These are phyloP conservation scores for Zophobas morio DNA, from an alignment of 1,140 invertebrate genomes.

Conservation along the genomic window DNA sequence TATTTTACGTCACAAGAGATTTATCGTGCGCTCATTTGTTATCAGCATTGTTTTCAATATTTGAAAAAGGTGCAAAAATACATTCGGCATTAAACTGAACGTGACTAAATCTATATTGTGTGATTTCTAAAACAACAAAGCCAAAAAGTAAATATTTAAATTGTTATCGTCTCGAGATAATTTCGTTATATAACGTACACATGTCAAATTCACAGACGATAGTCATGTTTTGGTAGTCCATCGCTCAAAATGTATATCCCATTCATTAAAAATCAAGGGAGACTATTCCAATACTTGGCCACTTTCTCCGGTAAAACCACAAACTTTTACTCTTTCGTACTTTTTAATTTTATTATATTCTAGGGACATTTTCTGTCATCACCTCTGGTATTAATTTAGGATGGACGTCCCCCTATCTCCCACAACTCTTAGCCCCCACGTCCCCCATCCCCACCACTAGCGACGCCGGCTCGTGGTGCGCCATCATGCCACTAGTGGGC, in stretches of 20 bases:
- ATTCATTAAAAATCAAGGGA: slow-evolving; percentile 39
- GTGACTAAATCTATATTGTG: too few relatives aligned
- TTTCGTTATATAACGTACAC: too few relatives aligned
- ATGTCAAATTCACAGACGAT: too few relatives aligned
- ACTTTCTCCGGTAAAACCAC: slow-evolving; percentile 55
- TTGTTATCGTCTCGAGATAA: too few relatives aligned
- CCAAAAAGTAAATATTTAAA: too few relatives aligned
- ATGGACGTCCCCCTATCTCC: slow-evolving; percentile 64
- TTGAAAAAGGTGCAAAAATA: too few relatives aligned
- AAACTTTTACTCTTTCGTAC: not conserved
- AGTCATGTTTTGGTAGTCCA: too few relatives aligned
- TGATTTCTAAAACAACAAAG: too few relatives aligned
- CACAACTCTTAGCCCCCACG: slow-evolving; percentile 55
- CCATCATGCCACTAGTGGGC: slow-evolving; percentile 66
- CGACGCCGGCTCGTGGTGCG: slow-evolving; percentile 77
- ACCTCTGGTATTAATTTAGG: slow-evolving; percentile 62
- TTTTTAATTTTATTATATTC: slow-evolving; percentile 38
- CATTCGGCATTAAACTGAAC: too few relatives aligned
- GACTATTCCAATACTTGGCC: slow-evolving; percentile 59
- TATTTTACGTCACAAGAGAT: too few relatives aligned
- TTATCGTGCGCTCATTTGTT: too few relatives aligned
- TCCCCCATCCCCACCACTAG: slow-evolving; percentile 69
- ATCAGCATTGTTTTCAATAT: too few relatives aligned
- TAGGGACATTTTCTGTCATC: slow-evolving; percentile 59
- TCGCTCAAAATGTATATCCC: not conserved